Evolutionary conservation across 2,113 vertebrate genomes (phyloP), one percentile per base, ranked within the genome.

Genomic region (Leuciscus idus): DNA sequence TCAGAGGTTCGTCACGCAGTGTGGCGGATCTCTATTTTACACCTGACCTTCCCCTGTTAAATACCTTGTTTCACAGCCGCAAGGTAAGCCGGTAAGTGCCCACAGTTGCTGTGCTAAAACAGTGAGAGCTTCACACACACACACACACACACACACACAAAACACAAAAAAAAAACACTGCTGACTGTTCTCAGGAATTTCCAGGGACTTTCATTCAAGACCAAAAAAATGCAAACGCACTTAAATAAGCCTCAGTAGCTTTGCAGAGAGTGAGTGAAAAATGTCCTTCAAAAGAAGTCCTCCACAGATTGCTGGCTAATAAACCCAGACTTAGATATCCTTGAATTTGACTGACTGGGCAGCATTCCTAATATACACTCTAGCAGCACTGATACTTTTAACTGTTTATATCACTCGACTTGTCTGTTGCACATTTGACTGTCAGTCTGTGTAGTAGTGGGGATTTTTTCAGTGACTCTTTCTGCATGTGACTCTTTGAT

Each of bases 1-100:
- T 94, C 93, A 93, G 89, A 92, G 88, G 64, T 86, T 92, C 66
- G 86, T 93, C 91, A 90, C 78, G 78, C 89, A 76, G 89, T 89
- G 81, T 86, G 92, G 90, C 90, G 90, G 87, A 90, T 92, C 88
- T 92, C 84, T 89, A 85, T 92, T 92, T 93, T 92, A 91, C 89
- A 92, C 92, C 91, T 93, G 93, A 94, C 93, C 92, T 94, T 93
- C 91, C 91, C 83, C 86, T 88, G 90, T 92, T 94, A 91, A 94
- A 94, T 92, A 92, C 91, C 85, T 89, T 91, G 91, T 91, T 93
- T 92, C 89, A 89, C 85, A 84, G 86, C 84, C 83, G 88, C 87
- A 88, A 90, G 64, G 88, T 91, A 91, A 90, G 90, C 85, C 88
- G 85, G 90, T 91, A 90, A 90, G 30, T 73, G 85, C 86, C 84